A percentile compares a stretch with the other conserved stretches of the same genome.
Conservation (phyloP, 2,113 vertebrate genomes). For the Pungitius pungitius region DNA sequence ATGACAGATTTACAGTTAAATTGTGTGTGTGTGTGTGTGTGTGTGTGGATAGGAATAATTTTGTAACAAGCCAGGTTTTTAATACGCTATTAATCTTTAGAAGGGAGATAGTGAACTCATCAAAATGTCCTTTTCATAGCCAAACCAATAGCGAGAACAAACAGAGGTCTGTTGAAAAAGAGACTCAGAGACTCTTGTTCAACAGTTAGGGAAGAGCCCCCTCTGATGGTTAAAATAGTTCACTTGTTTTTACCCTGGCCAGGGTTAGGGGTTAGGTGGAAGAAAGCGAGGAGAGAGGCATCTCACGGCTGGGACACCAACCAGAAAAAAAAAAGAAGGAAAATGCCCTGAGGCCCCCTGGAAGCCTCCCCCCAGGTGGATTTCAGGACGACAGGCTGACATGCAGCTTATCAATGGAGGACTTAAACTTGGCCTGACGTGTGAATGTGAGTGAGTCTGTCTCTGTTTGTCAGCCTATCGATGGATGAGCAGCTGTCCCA, state of each 20-base stretch:
- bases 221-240: neutral
- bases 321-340: neutral
- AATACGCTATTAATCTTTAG: neutral
- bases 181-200: neutral
- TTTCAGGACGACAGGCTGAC: neutral
- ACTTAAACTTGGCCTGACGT: too few relatives aligned
- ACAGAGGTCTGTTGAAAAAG: neutral
- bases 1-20: too few relatives aligned
- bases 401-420: too few relatives aligned
- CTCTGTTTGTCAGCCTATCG: too few relatives aligned
- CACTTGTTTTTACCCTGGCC: neutral
- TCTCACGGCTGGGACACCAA: neutral
- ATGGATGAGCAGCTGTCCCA: too few relatives aligned
- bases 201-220: neutral
- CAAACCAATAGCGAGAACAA: neutral
- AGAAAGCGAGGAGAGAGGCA: neutral
- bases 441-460: too few relatives aligned
- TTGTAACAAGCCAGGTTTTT: too few relatives aligned
- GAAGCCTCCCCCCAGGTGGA: neutral
- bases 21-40: too few relatives aligned
- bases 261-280: neutral
- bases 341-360: too few relatives aligned
- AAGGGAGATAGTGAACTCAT: neutral
- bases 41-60: too few relatives aligned
- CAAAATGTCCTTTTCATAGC: too few relatives aligned